These are phyloP conservation scores for Silurus glanis DNA, from an alignment of 2,113 vertebrate species.

Conservation along the genomic window DNA sequence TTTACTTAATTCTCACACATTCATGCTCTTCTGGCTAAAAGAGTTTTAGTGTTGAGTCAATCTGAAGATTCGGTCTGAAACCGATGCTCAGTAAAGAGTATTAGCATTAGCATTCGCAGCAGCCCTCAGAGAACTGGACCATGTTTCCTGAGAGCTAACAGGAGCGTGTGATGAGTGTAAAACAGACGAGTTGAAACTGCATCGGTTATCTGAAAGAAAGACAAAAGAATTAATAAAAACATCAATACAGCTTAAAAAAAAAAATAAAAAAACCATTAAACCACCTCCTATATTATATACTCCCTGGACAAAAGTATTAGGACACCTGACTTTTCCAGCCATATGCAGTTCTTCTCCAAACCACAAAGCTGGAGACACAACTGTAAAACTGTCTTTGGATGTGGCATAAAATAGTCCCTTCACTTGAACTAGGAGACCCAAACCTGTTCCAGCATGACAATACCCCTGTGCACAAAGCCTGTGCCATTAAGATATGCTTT, in stretches of 20 bases:
- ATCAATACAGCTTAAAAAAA: not conserved
- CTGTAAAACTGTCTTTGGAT: too few species aligned
- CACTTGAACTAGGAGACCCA: too few species aligned
- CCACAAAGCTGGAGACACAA: too few species aligned
- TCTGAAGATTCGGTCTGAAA: not conserved
- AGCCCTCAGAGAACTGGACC: not conserved
- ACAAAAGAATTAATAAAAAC: not conserved
- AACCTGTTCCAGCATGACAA: too few species aligned
- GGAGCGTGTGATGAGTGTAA: not conserved
- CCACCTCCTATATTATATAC: too few species aligned
- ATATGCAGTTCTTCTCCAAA: too few species aligned
- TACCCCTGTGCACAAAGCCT: too few species aligned
- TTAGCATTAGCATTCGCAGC: not conserved
- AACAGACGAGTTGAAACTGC: not conserved
- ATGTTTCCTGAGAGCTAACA: not conserved
- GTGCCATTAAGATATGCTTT: too few species aligned
- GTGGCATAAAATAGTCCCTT: too few species aligned
- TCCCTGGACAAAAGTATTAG: too few species aligned
- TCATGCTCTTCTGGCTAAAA: slow-evolving; percentile 12
- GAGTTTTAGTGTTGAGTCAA: not conserved
- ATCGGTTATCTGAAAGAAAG: not conserved
- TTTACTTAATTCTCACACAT: not conserved
- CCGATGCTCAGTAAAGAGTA: not conserved
- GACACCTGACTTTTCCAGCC: too few species aligned
- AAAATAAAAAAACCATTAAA: too few species aligned